Evolutionary conservation across 2,888 invertebrate genomes (phyloP), one percentile per base, ranked within the genome.

Genomic region (Hoplodrina blanda): DNA sequence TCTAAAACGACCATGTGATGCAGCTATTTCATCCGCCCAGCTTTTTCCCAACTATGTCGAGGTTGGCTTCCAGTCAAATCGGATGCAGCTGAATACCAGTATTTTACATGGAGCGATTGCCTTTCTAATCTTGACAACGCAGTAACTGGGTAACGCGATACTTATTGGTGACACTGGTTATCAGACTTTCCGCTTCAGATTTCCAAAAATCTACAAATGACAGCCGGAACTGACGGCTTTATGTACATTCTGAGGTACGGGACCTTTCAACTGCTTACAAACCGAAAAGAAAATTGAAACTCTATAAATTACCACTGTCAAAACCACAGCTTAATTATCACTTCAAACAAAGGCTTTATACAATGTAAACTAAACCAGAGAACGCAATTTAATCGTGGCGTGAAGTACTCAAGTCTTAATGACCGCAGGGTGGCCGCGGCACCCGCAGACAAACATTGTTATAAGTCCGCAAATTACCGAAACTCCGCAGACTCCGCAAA

Each of bases 381-480:
- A 33, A 52, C 63, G 76, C 44, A 60, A 76, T 69, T 64, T 30
- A 15, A 30, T 41, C 30, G 46, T 37, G 15, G 62, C 60, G 62
- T 46, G 71, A 52, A 67, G n/a, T 53, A 19, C 54, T 57, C 57
- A 33, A 50, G 44, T 13, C 56, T 46, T 49, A 33, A n/a, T 67
- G 66, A 76, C 59, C n/a, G 33, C 62, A 41, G 50, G 53, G 46
- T n/a, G 76, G 55, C 64, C 52, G 44, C 61, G 33, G 46, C 44
- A 3, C 49, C 69, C 66, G 44, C 61, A 59, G 52, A 80, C 81
- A 71, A 81, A 76, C 78, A 76, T 67, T 71, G 71, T 76, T 64
- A 61, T 61, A 67, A 66, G 52, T 57, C 65, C 46, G 60, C 50
- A 74, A 79, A 80, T 80, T 64, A 59, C 66, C 63, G 79, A 49